These are phyloP conservation scores for Kryptolebias marmoratus DNA, from an alignment of 2,113 vertebrate species.

Conservation along the genomic window DNA sequence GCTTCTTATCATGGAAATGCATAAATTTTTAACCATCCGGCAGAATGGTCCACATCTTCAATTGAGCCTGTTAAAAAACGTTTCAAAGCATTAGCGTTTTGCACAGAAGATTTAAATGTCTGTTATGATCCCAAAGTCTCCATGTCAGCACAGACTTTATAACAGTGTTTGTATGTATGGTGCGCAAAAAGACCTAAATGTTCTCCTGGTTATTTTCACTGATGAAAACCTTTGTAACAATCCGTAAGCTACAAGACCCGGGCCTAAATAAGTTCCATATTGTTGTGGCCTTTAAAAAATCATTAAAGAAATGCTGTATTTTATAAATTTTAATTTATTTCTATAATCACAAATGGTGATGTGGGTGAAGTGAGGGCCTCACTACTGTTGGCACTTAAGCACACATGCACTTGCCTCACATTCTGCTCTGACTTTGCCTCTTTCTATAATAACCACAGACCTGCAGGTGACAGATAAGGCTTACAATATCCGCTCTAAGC, in stretches of 20 bases:
- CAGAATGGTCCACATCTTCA: slow-evolving; percentile 1
- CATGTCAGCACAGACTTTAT: slow-evolving; percentile 10
- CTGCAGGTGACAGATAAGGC: slow-evolving; percentile 82
- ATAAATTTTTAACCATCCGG: neutral
- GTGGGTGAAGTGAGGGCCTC: slow-evolving; percentile 20
- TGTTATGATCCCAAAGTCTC: slow-evolving; percentile 9
- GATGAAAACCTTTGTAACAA: neutral
- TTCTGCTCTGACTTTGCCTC: slow-evolving; percentile 63
- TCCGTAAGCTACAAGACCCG: neutral
- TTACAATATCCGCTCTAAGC: slow-evolving; percentile 66
- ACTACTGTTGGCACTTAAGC: slow-evolving; percentile 1
- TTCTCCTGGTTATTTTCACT: slow-evolving; percentile 22
- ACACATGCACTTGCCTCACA: slow-evolving; percentile 33
- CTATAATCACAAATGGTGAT: slow-evolving; percentile 14
- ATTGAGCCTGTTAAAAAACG: slow-evolving; percentile 1
- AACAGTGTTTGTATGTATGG: slow-evolving; percentile 1
- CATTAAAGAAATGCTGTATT: slow-evolving; percentile 18
- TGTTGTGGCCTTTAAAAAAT: slow-evolving; percentile 34
- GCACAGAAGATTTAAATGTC: neutral
- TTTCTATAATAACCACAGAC: slow-evolving; percentile 74
- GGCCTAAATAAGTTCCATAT: slow-evolving; percentile 2
- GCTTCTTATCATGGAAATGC: slow-evolving; percentile 17
- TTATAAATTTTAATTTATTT: slow-evolving; percentile 19
- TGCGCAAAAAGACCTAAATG: slow-evolving; percentile 21
- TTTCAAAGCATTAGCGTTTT: neutral